These are phyloP conservation scores for Phalanger gymnotis DNA, from an alignment of 2,797 vertebrate genomes.

Conservation along the genomic window DNA sequence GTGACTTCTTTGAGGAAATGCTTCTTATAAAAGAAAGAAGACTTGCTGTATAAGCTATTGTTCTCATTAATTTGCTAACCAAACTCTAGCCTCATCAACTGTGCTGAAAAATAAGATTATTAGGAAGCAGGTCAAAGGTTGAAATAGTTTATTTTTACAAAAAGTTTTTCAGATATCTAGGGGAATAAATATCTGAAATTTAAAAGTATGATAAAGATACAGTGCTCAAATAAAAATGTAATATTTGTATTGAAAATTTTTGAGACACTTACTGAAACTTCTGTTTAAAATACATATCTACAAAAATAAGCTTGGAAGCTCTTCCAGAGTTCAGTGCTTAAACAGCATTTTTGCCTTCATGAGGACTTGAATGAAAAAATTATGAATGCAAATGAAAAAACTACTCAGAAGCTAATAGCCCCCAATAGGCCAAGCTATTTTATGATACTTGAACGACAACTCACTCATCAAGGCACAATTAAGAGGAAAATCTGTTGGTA, in stretches of 20 bases:
- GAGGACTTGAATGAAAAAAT: neutral
- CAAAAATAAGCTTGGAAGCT: constrained; percentile 29
- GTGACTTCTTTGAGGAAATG: neutral
- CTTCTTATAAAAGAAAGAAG: neutral
- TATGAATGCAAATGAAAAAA: neutral
- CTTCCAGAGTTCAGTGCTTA: constrained; percentile 12
- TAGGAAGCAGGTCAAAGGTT: neutral
- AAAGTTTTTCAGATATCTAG: neutral
- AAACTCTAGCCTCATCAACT: neutral
- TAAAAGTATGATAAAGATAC: constrained; percentile 14
- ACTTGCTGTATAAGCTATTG: neutral
- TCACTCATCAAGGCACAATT: neutral
- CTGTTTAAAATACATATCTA: neutral
- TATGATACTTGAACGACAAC: neutral
- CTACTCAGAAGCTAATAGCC: too few relatives aligned
- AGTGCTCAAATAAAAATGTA: neutral
- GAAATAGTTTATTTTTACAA: constrained; percentile 18
- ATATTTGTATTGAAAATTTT: neutral
- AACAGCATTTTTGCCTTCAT: neutral
- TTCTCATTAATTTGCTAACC: neutral
- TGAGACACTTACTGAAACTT: neutral
- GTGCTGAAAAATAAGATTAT: neutral
- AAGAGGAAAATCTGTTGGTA: neutral
- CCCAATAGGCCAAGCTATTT: neutral
- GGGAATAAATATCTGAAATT: neutral